Percentiles rank a stretch among this genome's conserved stretches.
Conservation (phyloP, 2,797 vertebrate species). For the Chlorospingus flavigularis region DNA sequence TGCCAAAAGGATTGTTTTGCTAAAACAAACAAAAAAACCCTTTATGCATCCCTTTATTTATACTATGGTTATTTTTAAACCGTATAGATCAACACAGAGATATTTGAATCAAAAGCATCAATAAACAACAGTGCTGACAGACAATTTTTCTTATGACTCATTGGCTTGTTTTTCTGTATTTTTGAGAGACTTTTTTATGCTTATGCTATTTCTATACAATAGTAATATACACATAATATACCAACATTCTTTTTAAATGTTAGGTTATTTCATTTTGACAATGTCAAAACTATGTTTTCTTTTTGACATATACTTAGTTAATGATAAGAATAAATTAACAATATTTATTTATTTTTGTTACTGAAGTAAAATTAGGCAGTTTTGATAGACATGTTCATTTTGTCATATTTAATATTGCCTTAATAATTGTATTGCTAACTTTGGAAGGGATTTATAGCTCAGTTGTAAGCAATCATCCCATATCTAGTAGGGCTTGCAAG, state of each 20-base stretch:
- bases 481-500: background rate
- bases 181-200: background rate
- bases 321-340: background rate
- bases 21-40: background rate
- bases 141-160: background rate
- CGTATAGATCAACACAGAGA: background rate
- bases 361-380: background rate
- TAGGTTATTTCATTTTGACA: background rate
- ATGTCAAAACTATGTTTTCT: background rate
- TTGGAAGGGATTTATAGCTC: background rate
- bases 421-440: background rate
- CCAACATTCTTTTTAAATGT: background rate
- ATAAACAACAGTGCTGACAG: background rate
- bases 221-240: background rate
- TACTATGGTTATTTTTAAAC: background rate
- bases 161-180: background rate
- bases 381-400: background rate
- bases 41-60: background rate
- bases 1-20: background rate
- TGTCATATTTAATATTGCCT: background rate
- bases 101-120: background rate
- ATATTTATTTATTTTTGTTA: background rate
- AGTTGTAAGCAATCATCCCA: background rate
- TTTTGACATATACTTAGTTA: background rate
- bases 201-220: background rate